Base-by-base conservation (phyloP, 2,888 invertebrate species). In the Drosophila fungiperda region DNA sequence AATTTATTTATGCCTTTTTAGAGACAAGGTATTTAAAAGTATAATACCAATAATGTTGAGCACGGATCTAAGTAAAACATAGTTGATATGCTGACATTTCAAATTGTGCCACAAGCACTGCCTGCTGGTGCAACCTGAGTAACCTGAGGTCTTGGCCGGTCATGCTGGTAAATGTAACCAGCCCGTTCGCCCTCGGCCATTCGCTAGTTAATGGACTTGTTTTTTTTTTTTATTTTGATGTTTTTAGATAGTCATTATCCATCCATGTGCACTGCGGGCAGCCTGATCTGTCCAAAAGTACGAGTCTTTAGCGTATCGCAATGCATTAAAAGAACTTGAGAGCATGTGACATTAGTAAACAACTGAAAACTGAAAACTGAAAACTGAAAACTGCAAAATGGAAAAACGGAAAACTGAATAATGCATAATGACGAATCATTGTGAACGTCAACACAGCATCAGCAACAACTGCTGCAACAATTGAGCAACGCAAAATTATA, bases 371-470 rank as follows among this genome's bases (percentile, higher is more conserved):
- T 80, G 76, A 83, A 80, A 81, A 81, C n/a, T n/a, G n/a, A n/a
- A n/a, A n/a, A n/a, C n/a, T 81, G 81, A 1, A 29, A 29, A 29
- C 5, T 29, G 29, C 6, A 1, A 29, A 29, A 29, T 4, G 29
- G 29, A 29, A 29, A 26, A 26, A 26, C 26, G 2, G 26, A 26
- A 26, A 29, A 29, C 29, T 63, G 62, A 72, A 74, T 76, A 73
- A 82, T 80, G 78, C 72, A 83, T 83, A 81, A 81, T 81, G 81
- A 81, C 76, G 57, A 78, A 70, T 68, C 60, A 65, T 81, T 78
- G 60, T 42, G 66, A 45, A 53, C 69, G 61, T 42, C 61, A 49
- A 8, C 35, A 12, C 48, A 40, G 9, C 55, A 45, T 4, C 65
- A 32, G 40, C n/a, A 26, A 20, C 55, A 55, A 11, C 32, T 11